Evolutionary conservation across 2,113 vertebrate genomes (phyloP).

Genomic region (Acrocephalus arundinaceus): DNA sequence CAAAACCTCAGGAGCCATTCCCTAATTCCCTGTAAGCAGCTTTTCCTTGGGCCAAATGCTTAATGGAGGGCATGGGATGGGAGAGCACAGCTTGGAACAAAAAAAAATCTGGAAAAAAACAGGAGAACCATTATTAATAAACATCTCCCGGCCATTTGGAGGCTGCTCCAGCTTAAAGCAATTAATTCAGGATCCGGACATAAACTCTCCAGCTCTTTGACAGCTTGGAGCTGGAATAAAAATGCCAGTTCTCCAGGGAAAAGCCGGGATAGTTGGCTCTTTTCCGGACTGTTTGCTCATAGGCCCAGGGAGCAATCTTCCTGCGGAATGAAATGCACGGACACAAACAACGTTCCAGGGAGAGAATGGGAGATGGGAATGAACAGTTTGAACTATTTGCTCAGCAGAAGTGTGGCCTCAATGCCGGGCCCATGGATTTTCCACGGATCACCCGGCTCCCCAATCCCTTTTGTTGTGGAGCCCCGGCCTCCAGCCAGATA

Average conservation of each 20-base stretch:
- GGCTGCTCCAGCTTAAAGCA: slow-evolving; percentile 96
- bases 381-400: slow-evolving; percentile 99
- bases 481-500: background rate
- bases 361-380: slow-evolving; percentile 99
- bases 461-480: slow-evolving; percentile 70
- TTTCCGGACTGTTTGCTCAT: slow-evolving; percentile 99
- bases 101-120: background rate
- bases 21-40: slow-evolving; percentile 54
- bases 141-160: slow-evolving; percentile 96
- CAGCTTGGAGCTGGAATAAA: slow-evolving; percentile 99
- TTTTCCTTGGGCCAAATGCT: slow-evolving; percentile 18
- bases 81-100: slow-evolving; percentile 65
- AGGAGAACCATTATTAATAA: slow-evolving; percentile 80
- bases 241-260: slow-evolving; percentile 99
- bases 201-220: slow-evolving; percentile 99
- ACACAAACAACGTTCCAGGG: slow-evolving; percentile 98
- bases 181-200: slow-evolving; percentile 99
- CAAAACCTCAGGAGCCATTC: background rate
- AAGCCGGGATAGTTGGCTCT: slow-evolving; percentile 95
- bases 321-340: slow-evolving; percentile 99
- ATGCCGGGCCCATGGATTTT: slow-evolving; percentile 96
- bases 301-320: slow-evolving; percentile 99
- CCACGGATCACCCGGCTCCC: slow-evolving; percentile 95
- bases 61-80: slow-evolving; percentile 28
- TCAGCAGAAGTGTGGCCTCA: slow-evolving; percentile 99